These are phyloP conservation scores for Leptopilina boulardi DNA, from an alignment of 1,140 invertebrate species.

Conservation along the genomic window DNA sequence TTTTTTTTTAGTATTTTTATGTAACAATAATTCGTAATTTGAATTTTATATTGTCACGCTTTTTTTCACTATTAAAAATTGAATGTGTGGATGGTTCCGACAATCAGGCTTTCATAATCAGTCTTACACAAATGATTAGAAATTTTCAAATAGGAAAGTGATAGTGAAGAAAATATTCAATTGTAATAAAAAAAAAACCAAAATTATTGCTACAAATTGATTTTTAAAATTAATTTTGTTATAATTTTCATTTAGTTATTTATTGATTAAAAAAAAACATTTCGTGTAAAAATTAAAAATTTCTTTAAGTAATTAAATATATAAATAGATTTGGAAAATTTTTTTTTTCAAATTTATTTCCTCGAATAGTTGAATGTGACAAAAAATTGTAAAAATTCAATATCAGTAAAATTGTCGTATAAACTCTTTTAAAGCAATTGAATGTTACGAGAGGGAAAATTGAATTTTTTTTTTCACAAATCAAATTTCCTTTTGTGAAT, in stretches of 20 bases:
- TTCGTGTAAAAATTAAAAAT: too few species aligned
- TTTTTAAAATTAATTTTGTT: too few species aligned
- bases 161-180: not conserved
- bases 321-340: too few species aligned
- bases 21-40: not conserved
- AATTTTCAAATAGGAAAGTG: not conserved
- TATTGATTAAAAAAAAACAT: too few species aligned
- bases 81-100: conserved; percentile 49
- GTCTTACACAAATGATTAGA: not conserved
- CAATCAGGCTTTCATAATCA: conserved; percentile 42
- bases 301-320: too few species aligned
- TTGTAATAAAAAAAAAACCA: too few species aligned
- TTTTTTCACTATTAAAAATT: not conserved
- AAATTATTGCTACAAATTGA: too few species aligned
- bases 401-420: not conserved
- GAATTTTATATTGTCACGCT: too few species aligned
- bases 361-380: too few species aligned
- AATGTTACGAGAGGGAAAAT: not conserved
- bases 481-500: not conserved
- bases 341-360: too few species aligned
- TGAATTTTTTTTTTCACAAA: not conserved
- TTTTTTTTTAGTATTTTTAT: not conserved
- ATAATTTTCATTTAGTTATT: too few species aligned
- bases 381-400: not conserved
- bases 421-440: too few species aligned